These are phyloP conservation scores for Paramormyrops kingsleyae DNA, from an alignment of 2,113 vertebrate species.

Conservation along the genomic window DNA sequence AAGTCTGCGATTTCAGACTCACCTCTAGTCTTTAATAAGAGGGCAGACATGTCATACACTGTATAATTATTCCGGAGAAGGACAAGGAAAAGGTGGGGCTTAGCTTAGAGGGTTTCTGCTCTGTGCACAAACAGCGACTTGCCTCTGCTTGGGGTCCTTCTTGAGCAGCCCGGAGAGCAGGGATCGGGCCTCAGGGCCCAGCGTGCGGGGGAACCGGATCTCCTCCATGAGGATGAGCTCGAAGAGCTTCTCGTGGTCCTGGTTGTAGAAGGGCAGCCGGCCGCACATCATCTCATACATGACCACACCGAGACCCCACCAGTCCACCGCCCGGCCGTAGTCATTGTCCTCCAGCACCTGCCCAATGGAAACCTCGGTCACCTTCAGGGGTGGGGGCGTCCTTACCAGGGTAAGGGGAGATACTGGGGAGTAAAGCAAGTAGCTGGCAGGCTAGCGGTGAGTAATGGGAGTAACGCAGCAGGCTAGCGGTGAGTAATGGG, in stretches of 20 bases:
- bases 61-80: background rate
- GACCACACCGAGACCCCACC: conserved; percentile 91
- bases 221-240: conserved; percentile 93
- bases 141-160: conserved; percentile 87
- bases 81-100: background rate
- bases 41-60: background rate
- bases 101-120: background rate
- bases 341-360: conserved; percentile 91
- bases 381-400: background rate
- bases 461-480: background rate
- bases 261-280: conserved; percentile 89
- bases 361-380: background rate
- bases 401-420: background rate
- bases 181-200: conserved; percentile 72
- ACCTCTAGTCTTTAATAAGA: background rate
- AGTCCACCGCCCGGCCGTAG: conserved; percentile 84
- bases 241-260: conserved; percentile 89
- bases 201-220: conserved; percentile 81
- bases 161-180: conserved; percentile 81
- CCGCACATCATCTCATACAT: conserved; percentile 97
- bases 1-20: background rate
- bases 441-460: background rate
- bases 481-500: background rate
- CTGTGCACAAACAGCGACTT: background rate
- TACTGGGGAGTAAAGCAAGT: background rate